Percentiles rank a stretch among this genome's conserved stretches.
Evolutionary conservation across 2,888 invertebrate species (phyloP).

Genomic region (Aleiodes testaceus): DNA sequence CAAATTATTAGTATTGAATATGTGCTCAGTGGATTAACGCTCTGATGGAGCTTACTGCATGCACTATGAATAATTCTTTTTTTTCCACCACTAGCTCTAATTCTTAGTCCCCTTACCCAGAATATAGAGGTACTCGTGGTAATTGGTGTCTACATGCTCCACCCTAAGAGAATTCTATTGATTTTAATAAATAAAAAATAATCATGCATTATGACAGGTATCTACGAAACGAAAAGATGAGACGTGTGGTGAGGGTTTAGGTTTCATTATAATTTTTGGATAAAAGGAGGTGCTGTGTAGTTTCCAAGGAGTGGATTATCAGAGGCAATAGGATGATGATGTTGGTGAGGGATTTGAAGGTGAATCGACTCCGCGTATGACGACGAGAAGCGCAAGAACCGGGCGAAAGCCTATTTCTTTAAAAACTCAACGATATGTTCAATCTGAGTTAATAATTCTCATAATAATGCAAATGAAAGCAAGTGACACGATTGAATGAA

Average conservation of each 20-base stretch:
- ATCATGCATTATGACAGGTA: slow-evolving; percentile 57
- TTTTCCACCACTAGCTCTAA: not conserved
- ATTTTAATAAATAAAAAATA: slow-evolving; percentile 41
- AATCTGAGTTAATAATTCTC: slow-evolving; percentile 1
- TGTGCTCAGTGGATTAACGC: slow-evolving; percentile 9
- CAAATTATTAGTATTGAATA: slow-evolving; percentile 32
- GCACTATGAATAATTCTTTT: slow-evolving; percentile 36
- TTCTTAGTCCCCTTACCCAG: no score
- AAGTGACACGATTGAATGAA: slow-evolving; percentile 13
- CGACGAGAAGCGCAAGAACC: slow-evolving; percentile 56
- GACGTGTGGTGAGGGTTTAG: slow-evolving; percentile 58
- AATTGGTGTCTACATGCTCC: slow-evolving; percentile 46
- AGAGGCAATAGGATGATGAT: slow-evolving; percentile 20
- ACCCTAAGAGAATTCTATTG: slow-evolving; percentile 33
- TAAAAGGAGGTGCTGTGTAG: slow-evolving; percentile 34
- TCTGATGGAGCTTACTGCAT: slow-evolving; percentile 44
- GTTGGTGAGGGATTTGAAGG: slow-evolving; percentile 55
- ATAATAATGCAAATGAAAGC: slow-evolving; percentile 13
- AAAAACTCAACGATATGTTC: slow-evolving; percentile 8
- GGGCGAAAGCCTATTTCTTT: slow-evolving; percentile 30
- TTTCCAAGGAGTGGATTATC: not conserved
- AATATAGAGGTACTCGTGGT: slow-evolving; percentile 34
- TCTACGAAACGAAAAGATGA: slow-evolving; percentile 61
- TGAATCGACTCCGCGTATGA: slow-evolving; percentile 64
- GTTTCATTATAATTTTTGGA: slow-evolving; percentile 23